phyloP scores from a whole-genome alignment of 2,797 vertebrate genomes.

The Perdix hodgsoniae region DNA sequence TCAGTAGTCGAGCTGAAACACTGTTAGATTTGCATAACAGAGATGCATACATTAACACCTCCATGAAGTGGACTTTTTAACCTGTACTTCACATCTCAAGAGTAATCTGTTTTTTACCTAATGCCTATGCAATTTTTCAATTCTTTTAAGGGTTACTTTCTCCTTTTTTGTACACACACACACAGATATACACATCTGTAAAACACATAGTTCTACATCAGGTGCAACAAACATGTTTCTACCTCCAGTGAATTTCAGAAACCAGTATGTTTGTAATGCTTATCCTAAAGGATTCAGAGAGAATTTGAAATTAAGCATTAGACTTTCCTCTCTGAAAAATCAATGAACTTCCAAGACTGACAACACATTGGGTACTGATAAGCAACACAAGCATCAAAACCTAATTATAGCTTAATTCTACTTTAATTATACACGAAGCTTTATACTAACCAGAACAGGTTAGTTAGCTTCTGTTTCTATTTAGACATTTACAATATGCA shows the following conservation, averaged over 20 bases:
- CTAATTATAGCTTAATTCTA: neutral
- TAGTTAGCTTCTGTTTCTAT: neutral
- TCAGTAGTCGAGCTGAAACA: neutral
- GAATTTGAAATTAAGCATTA: neutral
- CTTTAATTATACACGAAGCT: neutral
- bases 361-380: neutral
- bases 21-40: neutral
- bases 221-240: neutral
- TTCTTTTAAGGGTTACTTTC: neutral
- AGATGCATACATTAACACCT: neutral
- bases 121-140: neutral
- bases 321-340: neutral
- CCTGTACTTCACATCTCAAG: neutral
- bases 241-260: neutral
- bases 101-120: neutral
- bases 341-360: neutral
- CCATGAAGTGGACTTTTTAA: neutral
- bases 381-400: slow-evolving; percentile 17
- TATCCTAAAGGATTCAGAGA: neutral
- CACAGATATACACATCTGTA: neutral
- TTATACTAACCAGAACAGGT: neutral
- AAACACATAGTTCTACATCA: neutral
- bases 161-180: neutral
- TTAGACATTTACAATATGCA: neutral
- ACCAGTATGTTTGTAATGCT: rapidly evolving